phyloP scores from a whole-genome alignment of 2,113 vertebrate genomes.

The Todiramphus chloris region DNA sequence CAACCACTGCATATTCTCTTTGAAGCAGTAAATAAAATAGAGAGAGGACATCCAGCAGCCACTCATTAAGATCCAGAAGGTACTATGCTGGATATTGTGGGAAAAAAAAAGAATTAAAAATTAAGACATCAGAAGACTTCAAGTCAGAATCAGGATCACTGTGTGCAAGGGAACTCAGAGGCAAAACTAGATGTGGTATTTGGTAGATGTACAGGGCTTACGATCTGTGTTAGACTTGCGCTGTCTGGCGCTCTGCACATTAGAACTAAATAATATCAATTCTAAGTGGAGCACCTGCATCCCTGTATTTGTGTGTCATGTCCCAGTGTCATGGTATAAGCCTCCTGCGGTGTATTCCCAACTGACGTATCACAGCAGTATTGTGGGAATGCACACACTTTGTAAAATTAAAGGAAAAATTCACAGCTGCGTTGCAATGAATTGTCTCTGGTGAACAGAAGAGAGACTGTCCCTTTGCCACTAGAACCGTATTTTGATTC shows the following conservation, averaged over 20 bases:
- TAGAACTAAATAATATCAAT: neutral
- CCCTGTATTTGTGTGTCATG: neutral
- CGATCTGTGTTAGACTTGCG: neutral
- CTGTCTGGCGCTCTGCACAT: neutral
- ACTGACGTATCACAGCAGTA: neutral
- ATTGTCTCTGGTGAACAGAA: neutral
- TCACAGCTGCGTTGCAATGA: neutral
- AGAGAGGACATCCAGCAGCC: constrained; percentile 75
- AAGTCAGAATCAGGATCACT: neutral
- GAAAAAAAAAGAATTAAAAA: neutral
- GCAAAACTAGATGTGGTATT: neutral
- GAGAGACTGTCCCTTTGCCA: neutral
- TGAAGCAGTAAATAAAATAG: constrained; percentile 69
- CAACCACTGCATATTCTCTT: constrained; percentile 71
- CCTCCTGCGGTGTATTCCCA: neutral
- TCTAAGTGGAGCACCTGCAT: neutral
- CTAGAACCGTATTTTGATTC: neutral
- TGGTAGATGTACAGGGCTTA: neutral
- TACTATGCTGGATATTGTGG: constrained; percentile 70
- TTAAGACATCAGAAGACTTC: neutral
- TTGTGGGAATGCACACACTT: neutral
- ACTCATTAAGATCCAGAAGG: constrained; percentile 79
- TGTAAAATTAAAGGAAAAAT: neutral
- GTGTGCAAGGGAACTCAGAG: neutral
- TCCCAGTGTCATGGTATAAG: neutral